Conservation (phyloP, 2,113 vertebrate genomes). For the Cololabis saira region DNA sequence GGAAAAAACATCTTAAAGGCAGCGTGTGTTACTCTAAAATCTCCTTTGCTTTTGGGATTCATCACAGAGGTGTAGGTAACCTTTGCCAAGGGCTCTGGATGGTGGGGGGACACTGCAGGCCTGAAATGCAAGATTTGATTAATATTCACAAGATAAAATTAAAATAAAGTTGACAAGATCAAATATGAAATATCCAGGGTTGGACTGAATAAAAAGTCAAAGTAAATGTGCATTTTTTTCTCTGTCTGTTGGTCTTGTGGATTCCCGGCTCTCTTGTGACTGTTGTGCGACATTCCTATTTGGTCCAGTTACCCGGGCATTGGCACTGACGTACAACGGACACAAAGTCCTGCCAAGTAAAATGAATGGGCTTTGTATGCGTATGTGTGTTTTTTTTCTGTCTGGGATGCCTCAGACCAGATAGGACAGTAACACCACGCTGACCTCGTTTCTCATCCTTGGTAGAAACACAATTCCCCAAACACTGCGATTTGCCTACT, state of each 20-base stretch:
- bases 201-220: background rate
- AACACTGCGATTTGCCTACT: constrained; percentile 7
- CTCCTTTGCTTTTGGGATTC: too few relatives aligned
- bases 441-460: constrained; percentile 73
- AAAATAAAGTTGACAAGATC: too few relatives aligned
- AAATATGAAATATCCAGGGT: too few relatives aligned
- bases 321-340: constrained; percentile 57
- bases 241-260: constrained; percentile 31
- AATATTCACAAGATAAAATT: too few relatives aligned
- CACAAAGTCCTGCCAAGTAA: constrained; percentile 72
- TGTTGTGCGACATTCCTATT: constrained; percentile 64
- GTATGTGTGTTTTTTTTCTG: constrained; percentile 36
- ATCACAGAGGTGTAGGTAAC: too few relatives aligned
- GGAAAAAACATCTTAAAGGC: too few relatives aligned
- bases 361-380: constrained; percentile 69
- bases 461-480: constrained; percentile 54
- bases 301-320: constrained; percentile 68
- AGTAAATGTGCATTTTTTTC: constrained; percentile 2
- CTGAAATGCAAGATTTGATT: too few relatives aligned
- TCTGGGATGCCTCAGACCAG: constrained; percentile 60
- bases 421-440: constrained; percentile 60
- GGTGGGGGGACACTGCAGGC: too few relatives aligned
- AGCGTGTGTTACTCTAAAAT: too few relatives aligned
- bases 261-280: constrained; percentile 46
- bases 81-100: too few relatives aligned